These are phyloP conservation scores for Myrmophylax atrothorax DNA, from an alignment of 2,113 vertebrate genomes.

Conservation along the genomic window DNA sequence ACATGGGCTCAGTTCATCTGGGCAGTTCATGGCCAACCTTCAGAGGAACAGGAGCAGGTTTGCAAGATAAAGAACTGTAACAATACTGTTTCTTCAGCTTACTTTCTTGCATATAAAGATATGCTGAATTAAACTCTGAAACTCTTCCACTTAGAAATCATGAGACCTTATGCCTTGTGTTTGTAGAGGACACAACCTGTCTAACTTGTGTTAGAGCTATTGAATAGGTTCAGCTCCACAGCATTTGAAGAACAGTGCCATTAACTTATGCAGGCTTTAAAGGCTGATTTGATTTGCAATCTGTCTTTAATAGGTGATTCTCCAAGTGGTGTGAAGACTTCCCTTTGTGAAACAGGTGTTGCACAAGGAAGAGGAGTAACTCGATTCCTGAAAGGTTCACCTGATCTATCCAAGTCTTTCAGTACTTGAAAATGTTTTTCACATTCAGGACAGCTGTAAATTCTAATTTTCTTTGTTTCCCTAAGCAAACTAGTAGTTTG, in stretches of 20 bases:
- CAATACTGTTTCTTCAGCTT: neutral
- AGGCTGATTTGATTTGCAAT: constrained; percentile 4
- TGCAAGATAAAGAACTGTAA: neutral
- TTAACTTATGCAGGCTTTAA: neutral
- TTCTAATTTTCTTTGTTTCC: constrained; percentile 18
- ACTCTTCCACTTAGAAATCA: neutral
- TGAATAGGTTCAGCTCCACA: neutral
- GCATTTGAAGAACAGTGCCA: neutral
- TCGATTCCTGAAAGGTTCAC: constrained; percentile 43
- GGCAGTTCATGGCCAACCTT: neutral
- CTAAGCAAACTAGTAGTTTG: neutral
- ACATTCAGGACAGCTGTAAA: neutral
- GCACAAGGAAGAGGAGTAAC: constrained; percentile 73
- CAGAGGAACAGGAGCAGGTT: neutral
- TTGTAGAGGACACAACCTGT: neutral
- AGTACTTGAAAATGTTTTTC: neutral
- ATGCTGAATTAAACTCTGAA: neutral
- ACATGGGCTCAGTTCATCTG: neutral
- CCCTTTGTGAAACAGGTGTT: neutral
- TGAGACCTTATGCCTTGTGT: neutral
- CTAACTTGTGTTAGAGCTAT: neutral
- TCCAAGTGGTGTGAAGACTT: constrained; percentile 57
- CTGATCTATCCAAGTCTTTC: neutral
- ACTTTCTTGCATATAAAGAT: neutral
- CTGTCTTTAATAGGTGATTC: constrained; percentile 53